These are phyloP conservation scores for Drusus annulatus DNA, from an alignment of 1,140 invertebrate species.

Conservation along the genomic window DNA sequence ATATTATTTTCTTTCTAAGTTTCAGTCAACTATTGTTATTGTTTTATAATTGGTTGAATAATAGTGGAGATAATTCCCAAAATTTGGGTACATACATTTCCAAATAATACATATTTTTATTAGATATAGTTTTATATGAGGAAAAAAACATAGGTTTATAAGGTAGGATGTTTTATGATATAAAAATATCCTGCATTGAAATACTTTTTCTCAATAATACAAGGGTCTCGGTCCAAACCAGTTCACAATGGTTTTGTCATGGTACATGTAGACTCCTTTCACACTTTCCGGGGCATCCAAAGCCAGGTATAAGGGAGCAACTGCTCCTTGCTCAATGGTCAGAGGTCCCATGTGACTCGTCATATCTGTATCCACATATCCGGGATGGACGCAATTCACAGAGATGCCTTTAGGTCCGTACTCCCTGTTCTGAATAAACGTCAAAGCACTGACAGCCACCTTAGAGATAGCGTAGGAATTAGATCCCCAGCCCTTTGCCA, in stretches of 20 bases:
- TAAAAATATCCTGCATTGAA: too few relatives aligned
- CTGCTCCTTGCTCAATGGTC: slow-evolving; percentile 77
- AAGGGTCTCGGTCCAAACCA: slow-evolving; percentile 62
- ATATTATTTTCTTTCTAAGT: too few relatives aligned
- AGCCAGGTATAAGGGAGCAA: slow-evolving; percentile 65
- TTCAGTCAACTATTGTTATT: too few relatives aligned
- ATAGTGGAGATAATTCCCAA: too few relatives aligned
- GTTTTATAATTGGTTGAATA: too few relatives aligned
- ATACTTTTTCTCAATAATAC: background rate
- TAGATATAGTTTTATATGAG: too few relatives aligned
- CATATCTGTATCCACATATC: slow-evolving; percentile 85
- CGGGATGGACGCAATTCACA: slow-evolving; percentile 79
- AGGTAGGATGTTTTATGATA: too few relatives aligned
- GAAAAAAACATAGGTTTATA: too few relatives aligned
- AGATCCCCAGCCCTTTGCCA: slow-evolving; percentile 75
- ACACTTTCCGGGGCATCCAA: slow-evolving; percentile 66
- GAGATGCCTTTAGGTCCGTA: slow-evolving; percentile 76
- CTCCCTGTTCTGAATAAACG: slow-evolving; percentile 76
- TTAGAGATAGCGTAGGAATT: slow-evolving; percentile 81
- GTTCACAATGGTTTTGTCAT: slow-evolving; percentile 63
- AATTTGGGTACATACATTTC: too few relatives aligned
- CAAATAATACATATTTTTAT: too few relatives aligned
- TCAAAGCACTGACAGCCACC: slow-evolving; percentile 78
- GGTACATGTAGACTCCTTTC: slow-evolving; percentile 67
- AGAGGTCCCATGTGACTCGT: slow-evolving; percentile 77